A percentile compares a stretch with the other conserved stretches of the same genome.
These are phyloP conservation scores for Blera fallax DNA, from an alignment of 2,888 invertebrate genomes.

Conservation along the genomic window DNA sequence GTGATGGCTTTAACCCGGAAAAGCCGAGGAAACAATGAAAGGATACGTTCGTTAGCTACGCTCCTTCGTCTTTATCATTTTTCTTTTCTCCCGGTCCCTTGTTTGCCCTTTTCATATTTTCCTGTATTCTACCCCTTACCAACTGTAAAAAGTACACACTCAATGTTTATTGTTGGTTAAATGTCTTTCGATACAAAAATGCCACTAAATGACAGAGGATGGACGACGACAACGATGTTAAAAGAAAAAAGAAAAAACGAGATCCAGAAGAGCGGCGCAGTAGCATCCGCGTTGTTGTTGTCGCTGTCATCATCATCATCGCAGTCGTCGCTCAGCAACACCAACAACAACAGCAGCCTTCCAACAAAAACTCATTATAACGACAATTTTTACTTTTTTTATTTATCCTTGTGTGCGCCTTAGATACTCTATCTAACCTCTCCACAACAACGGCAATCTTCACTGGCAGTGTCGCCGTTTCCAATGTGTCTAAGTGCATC, in stretches of 20 bases:
- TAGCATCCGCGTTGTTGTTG: conserved; percentile 56
- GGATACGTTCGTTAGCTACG: conserved; percentile 65
- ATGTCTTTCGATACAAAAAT: conserved; percentile 63
- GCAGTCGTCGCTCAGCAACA: conserved; percentile 29
- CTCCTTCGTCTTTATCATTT: conserved; percentile 32
- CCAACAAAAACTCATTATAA: conserved; percentile 69
- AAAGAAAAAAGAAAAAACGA: neutral
- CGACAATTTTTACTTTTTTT: conserved; percentile 43
- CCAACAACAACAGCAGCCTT: conserved; percentile 31
- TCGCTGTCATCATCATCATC: conserved; percentile 58
- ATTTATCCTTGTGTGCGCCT: conserved; percentile 47
- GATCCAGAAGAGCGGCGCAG: conserved; percentile 41
- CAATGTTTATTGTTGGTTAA: conserved; percentile 69
- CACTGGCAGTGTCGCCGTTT: conserved; percentile 50
- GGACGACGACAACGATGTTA: conserved; percentile 36
- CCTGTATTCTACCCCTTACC: neutral
- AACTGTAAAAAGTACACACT: conserved; percentile 64
- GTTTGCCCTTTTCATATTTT: conserved; percentile 44
- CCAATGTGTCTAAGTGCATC: conserved; percentile 71
- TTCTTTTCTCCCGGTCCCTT: neutral
- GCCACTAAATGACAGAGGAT: conserved; percentile 54
- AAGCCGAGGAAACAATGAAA: conserved; percentile 55
- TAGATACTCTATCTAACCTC: conserved; percentile 50
- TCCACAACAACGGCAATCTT: conserved; percentile 60
- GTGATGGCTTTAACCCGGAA: conserved; percentile 63